Percentiles rank a stretch among this genome's conserved stretches.
Evolutionary conservation across 2,888 invertebrate species (phyloP).

Genomic region (Thecophora atra): DNA sequence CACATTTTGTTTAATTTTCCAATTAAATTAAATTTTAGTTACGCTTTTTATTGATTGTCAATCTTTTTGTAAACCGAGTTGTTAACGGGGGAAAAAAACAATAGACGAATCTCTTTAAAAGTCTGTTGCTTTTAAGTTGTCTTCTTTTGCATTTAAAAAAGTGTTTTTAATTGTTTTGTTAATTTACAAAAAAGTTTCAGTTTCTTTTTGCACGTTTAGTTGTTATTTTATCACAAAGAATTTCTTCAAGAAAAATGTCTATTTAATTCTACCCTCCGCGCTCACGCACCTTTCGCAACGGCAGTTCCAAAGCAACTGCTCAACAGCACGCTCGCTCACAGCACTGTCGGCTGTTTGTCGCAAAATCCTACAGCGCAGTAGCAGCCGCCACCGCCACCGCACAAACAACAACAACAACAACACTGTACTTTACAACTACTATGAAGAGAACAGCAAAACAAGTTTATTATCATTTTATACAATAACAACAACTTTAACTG

Average conservation of each 20-base stretch:
- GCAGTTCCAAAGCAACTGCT: slow-evolving; percentile 34
- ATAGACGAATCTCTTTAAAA: too few relatives aligned
- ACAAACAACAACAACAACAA: background rate
- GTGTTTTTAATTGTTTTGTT: too few relatives aligned
- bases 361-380: slow-evolving; percentile 19
- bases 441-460: background rate
- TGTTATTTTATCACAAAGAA: slow-evolving; percentile 43
- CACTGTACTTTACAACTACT: too few relatives aligned
- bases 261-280: background rate
- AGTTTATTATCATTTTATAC: background rate
- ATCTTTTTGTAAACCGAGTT: too few relatives aligned
- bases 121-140: too few relatives aligned
- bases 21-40: background rate
- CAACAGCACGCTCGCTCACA: slow-evolving; percentile 1
- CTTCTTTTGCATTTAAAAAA: too few relatives aligned
- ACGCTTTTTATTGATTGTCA: slow-evolving; percentile 18
- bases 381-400: slow-evolving; percentile 16
- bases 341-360: too few relatives aligned
- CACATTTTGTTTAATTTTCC: slow-evolving; percentile 1
- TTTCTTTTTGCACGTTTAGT: slow-evolving; percentile 38
- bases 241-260: background rate
- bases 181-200: background rate
- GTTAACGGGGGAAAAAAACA: too few relatives aligned
- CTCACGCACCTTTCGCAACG: slow-evolving; percentile 25
- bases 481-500: background rate